Base-by-base conservation (phyloP, 2,888 invertebrate genomes). In the Brachynemurus nebulosus region DNA sequence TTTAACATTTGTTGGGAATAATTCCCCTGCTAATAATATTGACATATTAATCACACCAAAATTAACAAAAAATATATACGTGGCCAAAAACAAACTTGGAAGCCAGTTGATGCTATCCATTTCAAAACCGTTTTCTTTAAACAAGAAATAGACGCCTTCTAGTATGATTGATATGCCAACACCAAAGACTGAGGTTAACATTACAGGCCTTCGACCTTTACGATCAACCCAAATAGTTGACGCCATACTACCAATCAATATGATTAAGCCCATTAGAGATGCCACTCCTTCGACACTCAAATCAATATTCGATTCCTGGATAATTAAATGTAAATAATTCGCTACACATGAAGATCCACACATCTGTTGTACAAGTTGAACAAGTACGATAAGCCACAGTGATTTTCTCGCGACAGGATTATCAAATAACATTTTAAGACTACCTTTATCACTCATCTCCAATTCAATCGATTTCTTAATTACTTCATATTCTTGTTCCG, bases 41-140 rank as follows among this genome's bases (percentile, higher is more conserved):
- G 76, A 70, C 20, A 78, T 53, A 16, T 74, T 76, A 2, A 72
- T 74, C 20, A 78, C 60, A 1, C 78, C 78, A 5, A 72, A 57
- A 0, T 75, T 70, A 40, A 74, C 73, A 12, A 74, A 57, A 3
- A 76, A 56, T 41, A 74, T 72, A 52, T 76, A 78, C 9, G 70
- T 59, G 36, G 76, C 57, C 1, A 77, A 63, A 1, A 74, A 74
- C 1, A 67, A 54, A 19, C 76, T 59, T 16, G 76, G 72, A 40
- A 78, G 51, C 57, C 69, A 67, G 0, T 71, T 67, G 20, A 71
- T 53, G 0, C 63, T 57, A 3, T 39, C 40, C n/a, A 48, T 25
- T 30, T 61, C 57, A 17, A 56, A 46, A 2, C 14, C 14, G 36
- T 61, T 56, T 36, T 64, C 57, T 42, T 47, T 40, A 35, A 59